phyloP scores from a whole-genome alignment of 30 jellyfish, hydroid and myxozoan species.

The Catostylus mosaicus region DNA sequence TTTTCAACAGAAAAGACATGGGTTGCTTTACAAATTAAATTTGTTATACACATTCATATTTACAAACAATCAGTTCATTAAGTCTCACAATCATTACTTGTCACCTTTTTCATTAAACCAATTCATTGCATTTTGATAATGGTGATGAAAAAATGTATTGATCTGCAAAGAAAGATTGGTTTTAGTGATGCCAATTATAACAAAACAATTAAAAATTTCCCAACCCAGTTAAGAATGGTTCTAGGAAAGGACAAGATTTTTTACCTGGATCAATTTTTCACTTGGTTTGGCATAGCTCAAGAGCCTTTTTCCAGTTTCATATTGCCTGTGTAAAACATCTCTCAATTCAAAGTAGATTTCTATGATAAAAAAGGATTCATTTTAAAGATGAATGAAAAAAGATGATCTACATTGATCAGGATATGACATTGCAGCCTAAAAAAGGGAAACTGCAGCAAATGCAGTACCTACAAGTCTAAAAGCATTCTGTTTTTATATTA shows the following conservation, averaged over 20 bases:
- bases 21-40: neutral
- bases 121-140: constrained; percentile 30
- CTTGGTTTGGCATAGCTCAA: constrained; percentile 50
- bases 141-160: constrained; percentile 37
- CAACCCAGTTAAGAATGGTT: no score
- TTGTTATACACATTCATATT: neutral
- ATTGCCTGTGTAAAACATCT: constrained; percentile 6
- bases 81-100: no score
- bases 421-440: no score
- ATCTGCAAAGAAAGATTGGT: constrained; percentile 23
- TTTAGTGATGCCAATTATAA: neutral
- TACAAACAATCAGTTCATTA: neutral
- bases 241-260: neutral
- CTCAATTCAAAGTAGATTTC: constrained; percentile 43
- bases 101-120: constrained; percentile 56
- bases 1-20: no score
- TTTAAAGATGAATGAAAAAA: no score
- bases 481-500: no score
- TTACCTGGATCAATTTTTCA: constrained; percentile 47
- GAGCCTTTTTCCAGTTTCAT: constrained; percentile 57
- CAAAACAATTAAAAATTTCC: no score
- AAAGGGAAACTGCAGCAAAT: no score
- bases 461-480: no score
- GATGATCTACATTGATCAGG: no score
- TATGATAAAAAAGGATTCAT: neutral